These are phyloP conservation scores for Alsophila aescularia DNA, from an alignment of 2,888 invertebrate species.

Conservation along the genomic window DNA sequence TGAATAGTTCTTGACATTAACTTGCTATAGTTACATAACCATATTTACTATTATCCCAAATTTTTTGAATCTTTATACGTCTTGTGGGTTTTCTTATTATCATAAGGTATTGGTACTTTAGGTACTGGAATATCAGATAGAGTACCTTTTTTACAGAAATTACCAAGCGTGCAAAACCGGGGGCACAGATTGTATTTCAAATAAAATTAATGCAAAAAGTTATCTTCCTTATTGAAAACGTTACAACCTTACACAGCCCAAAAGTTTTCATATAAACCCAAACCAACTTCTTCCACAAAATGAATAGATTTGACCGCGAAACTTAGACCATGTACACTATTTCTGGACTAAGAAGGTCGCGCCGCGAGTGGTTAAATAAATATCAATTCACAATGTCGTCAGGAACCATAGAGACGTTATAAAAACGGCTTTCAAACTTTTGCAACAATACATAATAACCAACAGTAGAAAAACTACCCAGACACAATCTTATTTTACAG, in stretches of 20 bases:
- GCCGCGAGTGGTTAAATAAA: slow-evolving; percentile 52
- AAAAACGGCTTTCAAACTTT: slow-evolving; percentile 40
- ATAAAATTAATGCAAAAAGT: background rate
- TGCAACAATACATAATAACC: slow-evolving; percentile 1
- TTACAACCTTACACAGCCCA: background rate
- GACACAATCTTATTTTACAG: too few species aligned
- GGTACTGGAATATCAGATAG: too few species aligned
- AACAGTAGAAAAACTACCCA: slow-evolving; percentile 3
- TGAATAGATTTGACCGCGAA: slow-evolving; percentile 3
- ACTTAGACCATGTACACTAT: slow-evolving; percentile 31
- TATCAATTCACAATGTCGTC: slow-evolving; percentile 65
- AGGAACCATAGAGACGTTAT: slow-evolving; percentile 68
- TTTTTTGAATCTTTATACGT: too few species aligned
- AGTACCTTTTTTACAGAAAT: too few species aligned
- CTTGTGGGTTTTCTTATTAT: too few species aligned
- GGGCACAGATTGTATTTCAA: too few species aligned
- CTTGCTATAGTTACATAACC: too few species aligned
- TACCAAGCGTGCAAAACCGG: too few species aligned
- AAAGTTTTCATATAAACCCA: slow-evolving; percentile 15
- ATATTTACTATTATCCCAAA: too few species aligned
- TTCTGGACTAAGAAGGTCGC: slow-evolving; percentile 36
- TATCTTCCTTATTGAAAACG: background rate
- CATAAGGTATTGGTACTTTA: too few species aligned
- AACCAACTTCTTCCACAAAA: background rate
- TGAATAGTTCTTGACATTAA: too few species aligned